These are phyloP conservation scores for Cotesia congregata DNA, from an alignment of 2,888 invertebrate species.

Conservation along the genomic window DNA sequence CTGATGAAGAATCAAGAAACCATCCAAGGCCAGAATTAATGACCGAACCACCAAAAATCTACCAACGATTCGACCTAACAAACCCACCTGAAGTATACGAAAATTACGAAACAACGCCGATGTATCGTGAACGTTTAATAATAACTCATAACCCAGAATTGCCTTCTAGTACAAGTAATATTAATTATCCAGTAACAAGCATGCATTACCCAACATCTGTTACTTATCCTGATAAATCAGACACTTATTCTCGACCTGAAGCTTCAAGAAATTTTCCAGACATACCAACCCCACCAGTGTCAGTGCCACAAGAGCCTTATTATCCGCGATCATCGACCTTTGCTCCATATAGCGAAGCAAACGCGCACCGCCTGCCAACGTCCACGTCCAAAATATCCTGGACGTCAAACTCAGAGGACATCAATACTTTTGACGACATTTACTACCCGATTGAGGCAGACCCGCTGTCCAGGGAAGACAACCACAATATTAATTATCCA, in stretches of 20 bases:
- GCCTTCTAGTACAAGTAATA: conserved; percentile 17
- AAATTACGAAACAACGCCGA: conserved; percentile 28
- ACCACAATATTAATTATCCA: neutral
- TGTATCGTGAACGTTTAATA: conserved; percentile 42
- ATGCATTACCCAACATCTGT: conserved; percentile 30
- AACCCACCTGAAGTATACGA: conserved; percentile 13
- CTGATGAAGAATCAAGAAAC: neutral
- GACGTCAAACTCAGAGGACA: conserved; percentile 34
- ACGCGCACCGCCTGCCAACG: neutral
- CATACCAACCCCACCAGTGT: conserved; percentile 24
- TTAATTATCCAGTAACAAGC: conserved; percentile 26
- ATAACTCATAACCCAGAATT: conserved; percentile 39
- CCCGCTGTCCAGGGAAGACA: neutral
- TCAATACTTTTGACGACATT: neutral
- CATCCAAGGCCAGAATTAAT: neutral
- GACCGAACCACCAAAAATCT: neutral
- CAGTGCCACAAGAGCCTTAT: conserved; percentile 24
- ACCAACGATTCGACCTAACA: conserved; percentile 47
- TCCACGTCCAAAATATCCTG: conserved; percentile 28
- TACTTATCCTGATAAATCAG: conserved; percentile 31
- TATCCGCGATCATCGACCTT: conserved; percentile 23
- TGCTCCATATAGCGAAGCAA: conserved; percentile 27
- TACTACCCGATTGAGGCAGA: conserved; percentile 28
- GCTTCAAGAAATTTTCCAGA: conserved; percentile 27
- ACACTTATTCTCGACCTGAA: neutral